Evolutionary conservation across 1,140 invertebrate genomes (phyloP), one percentile per base, ranked within the genome.

Genomic region (Magallana gigas): DNA sequence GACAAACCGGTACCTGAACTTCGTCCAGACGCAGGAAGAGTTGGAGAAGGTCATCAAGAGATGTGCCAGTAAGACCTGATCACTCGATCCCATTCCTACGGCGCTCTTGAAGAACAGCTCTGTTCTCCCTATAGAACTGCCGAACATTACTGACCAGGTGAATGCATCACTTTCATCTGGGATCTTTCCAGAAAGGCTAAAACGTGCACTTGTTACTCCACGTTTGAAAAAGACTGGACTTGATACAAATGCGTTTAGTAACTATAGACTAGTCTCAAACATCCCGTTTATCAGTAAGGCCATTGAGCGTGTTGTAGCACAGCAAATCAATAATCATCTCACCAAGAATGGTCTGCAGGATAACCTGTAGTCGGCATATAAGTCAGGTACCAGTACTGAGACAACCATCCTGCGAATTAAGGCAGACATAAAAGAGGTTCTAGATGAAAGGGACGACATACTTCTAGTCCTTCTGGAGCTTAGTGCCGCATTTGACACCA

Each of bases 181-280:
- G 36, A 36, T 36, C 36, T 36, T 36, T 36, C 84, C 89, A 84
- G 6, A 82, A 12, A 18, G 23, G 8, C 82, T 87, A 18, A 90
- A 88, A 83, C 36, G 56, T n/a, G 89, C 64, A 36, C 57, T 60
- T 29, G 68, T 90, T 8, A 57, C 36, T 29, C 87, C 87, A 36
- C 80, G 81, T 23, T 80, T 90, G 68, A 90, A 85, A 81, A 90
- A 88, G 68, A 16, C 71, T 11, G 57, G 82, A 60, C 81, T 88
- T 7, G 89, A 90, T 85, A 58, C 57, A 14, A 84, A 90, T 4
- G 58, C 68, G 9, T 57, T 90, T n/a, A 88, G 85, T 82, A 88
- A 88, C 62, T 90, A 90, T 76, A 68, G 87, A 16, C 87, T 87
- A 56, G 88, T 90, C 12, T 90, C 87, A 29, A 90, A 90, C 59